Percentiles rank a stretch among this genome's conserved stretches.
phyloP scores from a whole-genome alignment of 1,140 invertebrate species.

The Tetramorium alpestre region DNA sequence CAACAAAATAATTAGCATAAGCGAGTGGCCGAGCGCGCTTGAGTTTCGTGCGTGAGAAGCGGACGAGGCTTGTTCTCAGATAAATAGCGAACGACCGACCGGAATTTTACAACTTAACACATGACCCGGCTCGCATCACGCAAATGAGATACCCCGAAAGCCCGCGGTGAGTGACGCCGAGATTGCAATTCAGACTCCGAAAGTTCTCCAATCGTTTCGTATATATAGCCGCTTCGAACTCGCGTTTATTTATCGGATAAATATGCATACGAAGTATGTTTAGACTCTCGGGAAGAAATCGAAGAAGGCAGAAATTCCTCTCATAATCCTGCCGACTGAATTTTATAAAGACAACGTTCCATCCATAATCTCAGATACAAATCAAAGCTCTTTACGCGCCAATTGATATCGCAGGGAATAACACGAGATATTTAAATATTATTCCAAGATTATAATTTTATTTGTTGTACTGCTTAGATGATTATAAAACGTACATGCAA shows the following conservation, averaged over 20 bases:
- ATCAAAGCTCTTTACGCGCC: background rate
- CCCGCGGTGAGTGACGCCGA: conserved; percentile 16
- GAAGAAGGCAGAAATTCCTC: conserved; percentile 15
- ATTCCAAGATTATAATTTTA: background rate
- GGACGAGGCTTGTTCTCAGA: background rate
- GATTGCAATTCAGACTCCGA: conserved; percentile 26
- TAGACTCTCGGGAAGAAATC: background rate
- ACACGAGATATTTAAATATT: background rate
- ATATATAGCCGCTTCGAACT: conserved; percentile 2
- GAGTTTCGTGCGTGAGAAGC: conserved; percentile 36
- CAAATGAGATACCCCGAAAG: conserved; percentile 44
- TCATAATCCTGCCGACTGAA: background rate
- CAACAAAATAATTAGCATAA: conserved; percentile 47
- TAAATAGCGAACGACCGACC: conserved; percentile 28
- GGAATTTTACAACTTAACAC: conserved; percentile 40
- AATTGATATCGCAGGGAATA: background rate
- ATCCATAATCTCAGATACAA: conserved; percentile 17
- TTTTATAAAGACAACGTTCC: conserved; percentile 36
- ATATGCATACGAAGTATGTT: conserved; percentile 45
- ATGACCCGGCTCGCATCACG: conserved; percentile 25
- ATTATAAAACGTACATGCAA: background rate
- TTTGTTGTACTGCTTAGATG: background rate
- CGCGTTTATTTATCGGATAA: conserved; percentile 44
- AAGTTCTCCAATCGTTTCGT: conserved; percentile 39
- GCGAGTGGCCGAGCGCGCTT: background rate